phyloP scores from a whole-genome alignment of 2,888 invertebrate genomes.

The Aricia artaxerxes region DNA sequence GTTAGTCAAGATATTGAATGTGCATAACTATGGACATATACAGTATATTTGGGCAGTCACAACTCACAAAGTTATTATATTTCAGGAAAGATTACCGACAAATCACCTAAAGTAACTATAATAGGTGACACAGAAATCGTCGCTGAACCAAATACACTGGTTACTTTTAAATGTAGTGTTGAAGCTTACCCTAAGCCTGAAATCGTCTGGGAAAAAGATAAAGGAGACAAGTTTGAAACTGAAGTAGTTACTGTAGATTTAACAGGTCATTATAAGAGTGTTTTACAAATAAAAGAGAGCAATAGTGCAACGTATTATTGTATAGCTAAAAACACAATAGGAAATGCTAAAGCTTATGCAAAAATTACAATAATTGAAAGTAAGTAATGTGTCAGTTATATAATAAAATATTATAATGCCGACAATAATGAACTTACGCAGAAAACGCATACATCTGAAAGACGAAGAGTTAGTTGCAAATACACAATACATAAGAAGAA shows the following conservation, averaged over 20 bases:
- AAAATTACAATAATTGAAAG: conserved; percentile 39
- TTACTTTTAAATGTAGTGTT: conserved; percentile 54
- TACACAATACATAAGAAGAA: no score
- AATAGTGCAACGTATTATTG: conserved; percentile 49
- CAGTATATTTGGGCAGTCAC: no score
- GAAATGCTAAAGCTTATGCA: conserved; percentile 45
- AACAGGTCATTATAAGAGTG: not conserved
- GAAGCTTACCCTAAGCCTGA: conserved; percentile 55
- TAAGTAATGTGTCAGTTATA: conserved; percentile 24
- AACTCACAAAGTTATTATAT: not conserved
- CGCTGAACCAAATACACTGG: conserved; percentile 42
- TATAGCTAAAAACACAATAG: conserved; percentile 47
- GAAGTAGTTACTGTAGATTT: conserved; percentile 36
- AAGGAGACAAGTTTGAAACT: conserved; percentile 21
- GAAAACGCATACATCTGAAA: no score
- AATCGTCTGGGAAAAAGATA: conserved; percentile 51
- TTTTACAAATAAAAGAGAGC: not conserved
- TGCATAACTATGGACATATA: no score
- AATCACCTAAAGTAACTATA: conserved; percentile 47
- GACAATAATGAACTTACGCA: no score
- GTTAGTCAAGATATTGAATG: no score
- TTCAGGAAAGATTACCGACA: conserved; percentile 42
- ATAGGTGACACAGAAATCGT: conserved; percentile 42
- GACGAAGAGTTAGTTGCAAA: no score
- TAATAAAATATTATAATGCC: no score